These are phyloP conservation scores for Litocranius walleri DNA, from an alignment of 2,113 vertebrate species.

Conservation along the genomic window DNA sequence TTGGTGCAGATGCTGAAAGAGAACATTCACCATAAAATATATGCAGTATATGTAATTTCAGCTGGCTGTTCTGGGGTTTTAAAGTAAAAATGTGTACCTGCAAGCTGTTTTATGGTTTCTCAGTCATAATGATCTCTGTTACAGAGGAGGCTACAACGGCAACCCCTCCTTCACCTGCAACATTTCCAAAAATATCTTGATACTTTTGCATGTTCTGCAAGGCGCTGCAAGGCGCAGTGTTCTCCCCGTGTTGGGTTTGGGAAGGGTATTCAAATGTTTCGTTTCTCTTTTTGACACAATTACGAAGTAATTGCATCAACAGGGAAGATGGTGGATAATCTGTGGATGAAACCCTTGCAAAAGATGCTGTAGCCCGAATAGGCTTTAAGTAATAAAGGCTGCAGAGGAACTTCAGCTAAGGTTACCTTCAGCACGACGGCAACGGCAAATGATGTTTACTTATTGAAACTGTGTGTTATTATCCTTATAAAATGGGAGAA, in stretches of 20 bases:
- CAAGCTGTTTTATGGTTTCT: slow-evolving; percentile 85
- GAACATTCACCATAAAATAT: slow-evolving; percentile 83
- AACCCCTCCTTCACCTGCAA: slow-evolving; percentile 74
- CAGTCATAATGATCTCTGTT: slow-evolving; percentile 84
- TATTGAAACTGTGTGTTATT: slow-evolving; percentile 57
- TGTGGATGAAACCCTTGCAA: slow-evolving; percentile 54
- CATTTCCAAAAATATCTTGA: slow-evolving; percentile 79
- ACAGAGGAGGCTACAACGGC: slow-evolving; percentile 82
- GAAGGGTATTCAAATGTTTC: slow-evolving; percentile 74
- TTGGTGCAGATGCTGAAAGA: slow-evolving; percentile 83
- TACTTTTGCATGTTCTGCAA: slow-evolving; percentile 77
- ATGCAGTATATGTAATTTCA: slow-evolving; percentile 82
- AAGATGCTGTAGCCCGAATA: slow-evolving; percentile 20
- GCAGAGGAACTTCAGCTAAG: slow-evolving; percentile 50
- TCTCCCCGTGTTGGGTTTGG: slow-evolving; percentile 71
- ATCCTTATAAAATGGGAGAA: slow-evolving; percentile 62
- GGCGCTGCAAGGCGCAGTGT: slow-evolving; percentile 68
- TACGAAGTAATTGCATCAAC: slow-evolving; percentile 72
- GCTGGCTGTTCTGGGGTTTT: slow-evolving; percentile 82
- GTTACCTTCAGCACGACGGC: slow-evolving; percentile 29
- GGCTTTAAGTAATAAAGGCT: slow-evolving; percentile 24
- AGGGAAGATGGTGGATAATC: slow-evolving; percentile 65
- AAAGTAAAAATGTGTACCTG: slow-evolving; percentile 87
- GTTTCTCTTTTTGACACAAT: slow-evolving; percentile 76
- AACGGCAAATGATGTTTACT: slow-evolving; percentile 54